Base-by-base conservation (phyloP, 2,113 vertebrate species). In the Labeo rohita region DNA sequence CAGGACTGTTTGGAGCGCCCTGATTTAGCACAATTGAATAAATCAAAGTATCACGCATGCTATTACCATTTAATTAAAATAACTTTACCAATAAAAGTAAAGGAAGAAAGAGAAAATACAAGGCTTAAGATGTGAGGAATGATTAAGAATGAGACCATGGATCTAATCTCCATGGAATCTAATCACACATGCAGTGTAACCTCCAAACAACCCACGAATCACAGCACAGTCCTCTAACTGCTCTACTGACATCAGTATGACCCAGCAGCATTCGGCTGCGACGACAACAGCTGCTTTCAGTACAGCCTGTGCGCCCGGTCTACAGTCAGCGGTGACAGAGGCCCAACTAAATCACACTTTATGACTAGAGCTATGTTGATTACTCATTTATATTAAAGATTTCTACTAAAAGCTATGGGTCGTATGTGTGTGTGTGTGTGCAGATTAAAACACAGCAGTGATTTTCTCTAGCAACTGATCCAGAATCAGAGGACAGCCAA, bases 201-300 rank as follows among this genome's bases (percentile, higher is more conserved):
- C 61, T 81, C 43, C 43, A 47, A 45, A 66, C 39, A 81, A 49
- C 36, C 21, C 36, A 15, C 39, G 45, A 39, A 59, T 45, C 21
- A 11, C 78, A 15, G 56, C 21, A 61, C 54, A 61, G 77, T 61
- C 77, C 36, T 80, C 1, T 23, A 80, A 78, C 16, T 28, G 39
- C 56, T 80, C 21, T 65, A 80, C 16, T 65, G 79, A 65, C 43
- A 80, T 80, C 59, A 80, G 36, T 47, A 47, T 65, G 78, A 80
- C 78, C 78, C 59, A 61, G 28, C 34, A 59, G 52, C 50, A 28
- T 7, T 43, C 34, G 16, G 34, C 77, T 61, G 36, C 77, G 65
- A 43, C n/a, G 18, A 9, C 6, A 43, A 16, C 10, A 28, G 45
- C n/a, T 21, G n/a, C 70, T 73, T 47, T 65, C 12, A 81, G 59